These are phyloP conservation scores for Macroglossus sobrinus DNA, from an alignment of 2,113 vertebrate genomes.

Conservation along the genomic window DNA sequence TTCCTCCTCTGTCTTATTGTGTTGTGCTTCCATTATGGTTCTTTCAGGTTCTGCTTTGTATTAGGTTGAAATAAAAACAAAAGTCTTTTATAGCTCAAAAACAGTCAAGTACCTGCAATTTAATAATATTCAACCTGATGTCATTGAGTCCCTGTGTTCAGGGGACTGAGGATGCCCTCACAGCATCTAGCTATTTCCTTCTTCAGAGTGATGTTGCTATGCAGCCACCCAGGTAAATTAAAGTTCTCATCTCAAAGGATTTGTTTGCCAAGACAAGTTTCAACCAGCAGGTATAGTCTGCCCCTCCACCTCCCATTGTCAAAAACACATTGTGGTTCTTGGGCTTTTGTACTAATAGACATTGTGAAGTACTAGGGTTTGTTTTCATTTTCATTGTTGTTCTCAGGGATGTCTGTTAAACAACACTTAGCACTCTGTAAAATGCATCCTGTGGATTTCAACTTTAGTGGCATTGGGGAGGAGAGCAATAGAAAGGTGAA, in stretches of 20 bases:
- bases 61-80: not conserved
- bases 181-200: not conserved
- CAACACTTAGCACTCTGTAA: not conserved
- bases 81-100: conserved; percentile 9
- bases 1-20: not conserved
- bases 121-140: not conserved
- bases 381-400: not conserved
- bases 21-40: not conserved
- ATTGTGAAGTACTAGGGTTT: not conserved
- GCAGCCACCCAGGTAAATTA: not conserved
- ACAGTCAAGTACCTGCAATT: not conserved
- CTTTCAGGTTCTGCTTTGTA: conserved; percentile 11
- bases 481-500: not conserved
- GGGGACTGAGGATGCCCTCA: no score
- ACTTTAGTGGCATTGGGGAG: not conserved
- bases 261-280: not conserved
- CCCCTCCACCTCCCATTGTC: not conserved
- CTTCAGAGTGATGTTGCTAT: not conserved
- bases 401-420: not conserved
- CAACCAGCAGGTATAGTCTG: not conserved
- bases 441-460: not conserved
- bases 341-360: not conserved
- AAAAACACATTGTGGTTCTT: not conserved
- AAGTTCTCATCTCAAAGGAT: not conserved
- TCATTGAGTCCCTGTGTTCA: not conserved